Evolutionary conservation across 2,888 invertebrate species (phyloP).

Genomic region (Sphaerophoria rueppellii): DNA sequence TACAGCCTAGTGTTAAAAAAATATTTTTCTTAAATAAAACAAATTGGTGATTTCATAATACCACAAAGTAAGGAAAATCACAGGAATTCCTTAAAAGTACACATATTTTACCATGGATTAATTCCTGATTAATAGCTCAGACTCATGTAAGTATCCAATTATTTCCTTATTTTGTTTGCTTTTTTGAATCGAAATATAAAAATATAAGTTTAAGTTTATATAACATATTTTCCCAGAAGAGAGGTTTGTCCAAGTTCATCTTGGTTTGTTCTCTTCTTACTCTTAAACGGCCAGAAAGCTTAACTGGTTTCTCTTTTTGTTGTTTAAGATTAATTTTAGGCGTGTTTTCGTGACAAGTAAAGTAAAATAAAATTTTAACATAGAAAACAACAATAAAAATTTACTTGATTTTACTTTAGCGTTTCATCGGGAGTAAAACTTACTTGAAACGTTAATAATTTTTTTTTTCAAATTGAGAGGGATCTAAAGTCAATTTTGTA

Average conservation of each 20-base stretch:
- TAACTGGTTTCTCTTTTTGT: background rate
- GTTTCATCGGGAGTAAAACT: too few relatives aligned
- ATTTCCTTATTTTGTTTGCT: background rate
- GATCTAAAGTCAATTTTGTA: too few relatives aligned
- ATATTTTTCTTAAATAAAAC: conserved; percentile 3
- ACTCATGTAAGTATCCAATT: conserved; percentile 27
- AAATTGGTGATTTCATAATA: conserved; percentile 29
- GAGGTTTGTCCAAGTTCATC: background rate
- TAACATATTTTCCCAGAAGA: conserved; percentile 3
- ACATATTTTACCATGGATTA: conserved; percentile 32
- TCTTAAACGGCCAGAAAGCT: background rate
- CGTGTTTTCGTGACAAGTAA: too few relatives aligned
- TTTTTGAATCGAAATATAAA: background rate
- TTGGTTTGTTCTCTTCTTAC: background rate
- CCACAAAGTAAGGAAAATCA: conserved; percentile 6
- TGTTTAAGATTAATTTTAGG: too few relatives aligned
- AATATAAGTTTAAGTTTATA: conserved; percentile 9
- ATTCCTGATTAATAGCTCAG: conserved; percentile 33
- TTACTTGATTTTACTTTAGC: too few relatives aligned
- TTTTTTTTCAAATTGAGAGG: too few relatives aligned
- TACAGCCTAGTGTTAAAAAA: background rate
- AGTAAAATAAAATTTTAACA: too few relatives aligned
- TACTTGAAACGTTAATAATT: too few relatives aligned
- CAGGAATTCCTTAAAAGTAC: conserved; percentile 20
- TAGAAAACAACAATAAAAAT: too few relatives aligned